Evolutionary conservation across 2,113 vertebrate species (phyloP).

Genomic region (Ceyx margarethae): DNA sequence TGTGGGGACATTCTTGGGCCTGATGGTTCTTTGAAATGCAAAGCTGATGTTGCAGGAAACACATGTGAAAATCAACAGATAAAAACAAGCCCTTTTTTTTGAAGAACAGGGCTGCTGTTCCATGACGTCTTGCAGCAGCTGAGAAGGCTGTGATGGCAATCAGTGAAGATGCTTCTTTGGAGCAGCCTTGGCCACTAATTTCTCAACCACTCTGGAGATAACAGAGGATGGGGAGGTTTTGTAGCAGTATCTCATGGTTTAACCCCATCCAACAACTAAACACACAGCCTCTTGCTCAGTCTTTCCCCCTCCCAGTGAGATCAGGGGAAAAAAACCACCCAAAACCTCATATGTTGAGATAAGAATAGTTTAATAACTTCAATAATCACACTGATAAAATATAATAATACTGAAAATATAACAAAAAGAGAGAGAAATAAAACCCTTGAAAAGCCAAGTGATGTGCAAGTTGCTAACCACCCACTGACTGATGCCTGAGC

Average conservation of each 20-base stretch:
- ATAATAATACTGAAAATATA: not conserved
- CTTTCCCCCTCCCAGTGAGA: not conserved
- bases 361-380: not conserved
- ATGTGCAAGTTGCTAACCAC: not conserved
- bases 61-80: not conserved
- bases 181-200: not conserved
- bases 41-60: not conserved
- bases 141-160: not conserved
- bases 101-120: not conserved
- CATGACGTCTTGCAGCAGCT: not conserved
- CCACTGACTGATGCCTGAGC: not conserved
- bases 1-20: not conserved
- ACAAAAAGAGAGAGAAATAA: not conserved
- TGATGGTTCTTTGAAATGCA: not conserved
- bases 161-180: not conserved
- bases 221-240: not conserved
- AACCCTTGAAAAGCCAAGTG: not conserved
- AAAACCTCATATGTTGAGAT: not conserved
- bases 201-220: not conserved
- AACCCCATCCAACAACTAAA: not conserved
- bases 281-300: not conserved
- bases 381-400: not conserved
- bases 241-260: not conserved
- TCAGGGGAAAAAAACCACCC: not conserved
- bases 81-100: not conserved